Conservation (phyloP, 2,888 invertebrate genomes). For the Holacanthella duospinosa region DNA sequence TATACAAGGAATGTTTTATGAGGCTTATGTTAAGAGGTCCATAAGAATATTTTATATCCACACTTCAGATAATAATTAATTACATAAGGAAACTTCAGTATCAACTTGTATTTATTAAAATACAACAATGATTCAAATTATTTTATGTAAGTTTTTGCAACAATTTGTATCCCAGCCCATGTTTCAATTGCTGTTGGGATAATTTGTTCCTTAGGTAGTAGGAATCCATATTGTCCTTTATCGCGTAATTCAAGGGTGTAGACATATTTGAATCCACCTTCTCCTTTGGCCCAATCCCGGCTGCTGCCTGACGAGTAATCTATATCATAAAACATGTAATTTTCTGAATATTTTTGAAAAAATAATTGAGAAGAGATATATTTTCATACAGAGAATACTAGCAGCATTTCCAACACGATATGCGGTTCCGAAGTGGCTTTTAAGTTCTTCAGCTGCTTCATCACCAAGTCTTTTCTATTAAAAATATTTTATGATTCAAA, state of each 20-base stretch:
- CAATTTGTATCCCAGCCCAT: slow-evolving; percentile 32
- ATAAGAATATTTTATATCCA: too few relatives aligned
- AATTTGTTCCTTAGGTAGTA: slow-evolving; percentile 42
- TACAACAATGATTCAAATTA: too few relatives aligned
- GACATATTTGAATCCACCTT: slow-evolving; percentile 24
- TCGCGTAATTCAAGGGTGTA: slow-evolving; percentile 46
- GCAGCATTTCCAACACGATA: slow-evolving; percentile 40
- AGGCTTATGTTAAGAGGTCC: too few relatives aligned
- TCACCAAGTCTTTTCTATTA: slow-evolving; percentile 34
- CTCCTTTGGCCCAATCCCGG: slow-evolving; percentile 35
- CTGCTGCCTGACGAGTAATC: slow-evolving; percentile 31
- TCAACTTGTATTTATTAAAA: too few relatives aligned
- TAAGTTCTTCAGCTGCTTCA: slow-evolving; percentile 38
- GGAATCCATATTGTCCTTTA: slow-evolving; percentile 43
- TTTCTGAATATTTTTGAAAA: not conserved
- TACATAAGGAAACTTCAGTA: too few relatives aligned
- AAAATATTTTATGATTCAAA: not conserved
- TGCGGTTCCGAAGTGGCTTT: slow-evolving; percentile 38
- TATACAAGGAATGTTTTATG: too few relatives aligned
- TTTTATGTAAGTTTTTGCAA: slow-evolving; percentile 14
- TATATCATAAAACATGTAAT: slow-evolving; percentile 9
- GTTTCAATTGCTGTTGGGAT: slow-evolving; percentile 35
- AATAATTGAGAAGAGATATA: not conserved
- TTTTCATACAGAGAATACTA: slow-evolving; percentile 24
- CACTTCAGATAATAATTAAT: too few relatives aligned